Conservation (phyloP, 2,113 vertebrate species). For the Pedetes capensis region DNA sequence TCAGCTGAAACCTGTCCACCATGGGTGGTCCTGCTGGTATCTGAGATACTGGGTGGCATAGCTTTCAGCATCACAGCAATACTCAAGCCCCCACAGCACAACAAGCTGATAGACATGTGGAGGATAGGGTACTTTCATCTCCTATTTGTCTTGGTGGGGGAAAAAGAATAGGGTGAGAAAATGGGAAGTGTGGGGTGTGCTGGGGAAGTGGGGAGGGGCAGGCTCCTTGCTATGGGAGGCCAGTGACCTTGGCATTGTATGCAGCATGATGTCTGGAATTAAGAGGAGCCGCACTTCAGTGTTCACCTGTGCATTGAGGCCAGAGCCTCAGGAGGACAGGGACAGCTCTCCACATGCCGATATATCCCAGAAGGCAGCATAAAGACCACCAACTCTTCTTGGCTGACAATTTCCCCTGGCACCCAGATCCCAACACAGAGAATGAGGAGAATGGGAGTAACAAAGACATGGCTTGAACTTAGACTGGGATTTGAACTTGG, state of each 20-base stretch:
- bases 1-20: too few relatives aligned
- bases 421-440: neutral
- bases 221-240: neutral
- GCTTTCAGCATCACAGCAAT: too few relatives aligned
- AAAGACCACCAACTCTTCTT: neutral
- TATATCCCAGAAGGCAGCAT: neutral
- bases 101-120: too few relatives aligned
- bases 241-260: neutral
- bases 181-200: neutral
- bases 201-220: neutral
- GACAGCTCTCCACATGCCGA: neutral
- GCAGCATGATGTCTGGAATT: neutral
- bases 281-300: too few relatives aligned
- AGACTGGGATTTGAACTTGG: neutral
- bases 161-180: neutral
- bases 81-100: too few relatives aligned
- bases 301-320: neutral
- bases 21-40: too few relatives aligned
- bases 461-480: neutral
- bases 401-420: neutral
- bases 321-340: neutral
- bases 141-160: neutral
- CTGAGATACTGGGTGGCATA: too few relatives aligned
- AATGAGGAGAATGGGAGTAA: neutral
- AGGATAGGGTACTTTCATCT: too few relatives aligned